phyloP scores from a whole-genome alignment of 2,797 vertebrate species.

The Aplochiton taeniatus region DNA sequence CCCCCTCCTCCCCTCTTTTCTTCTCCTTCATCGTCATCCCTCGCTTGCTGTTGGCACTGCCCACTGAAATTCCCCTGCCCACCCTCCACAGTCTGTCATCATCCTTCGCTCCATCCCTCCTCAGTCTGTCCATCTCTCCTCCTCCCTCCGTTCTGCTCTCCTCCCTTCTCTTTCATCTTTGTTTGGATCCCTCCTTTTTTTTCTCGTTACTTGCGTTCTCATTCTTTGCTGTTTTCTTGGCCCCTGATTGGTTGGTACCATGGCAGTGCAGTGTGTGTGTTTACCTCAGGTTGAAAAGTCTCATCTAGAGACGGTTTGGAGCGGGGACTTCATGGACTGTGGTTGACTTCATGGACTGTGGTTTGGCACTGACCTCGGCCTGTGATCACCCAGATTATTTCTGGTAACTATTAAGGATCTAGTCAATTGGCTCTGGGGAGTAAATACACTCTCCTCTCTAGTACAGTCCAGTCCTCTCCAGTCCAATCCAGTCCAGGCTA shows the following conservation, averaged over 20 bases:
- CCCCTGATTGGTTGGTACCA: neutral
- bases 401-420: too few relatives aligned
- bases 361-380: too few relatives aligned
- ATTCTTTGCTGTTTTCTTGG: conserved; percentile 13
- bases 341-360: too few relatives aligned
- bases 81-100: neutral
- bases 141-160: conserved; percentile 1
- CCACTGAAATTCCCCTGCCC: too few relatives aligned
- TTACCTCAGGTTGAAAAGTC: neutral
- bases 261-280: neutral
- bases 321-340: too few relatives aligned
- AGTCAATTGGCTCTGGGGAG: too few relatives aligned
- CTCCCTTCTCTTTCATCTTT: neutral
- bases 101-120: too few relatives aligned
- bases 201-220: conserved; percentile 10
- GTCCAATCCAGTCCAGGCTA: too few relatives aligned
- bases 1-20: neutral
- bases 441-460: too few relatives aligned
- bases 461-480: too few relatives aligned
- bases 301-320: too few relatives aligned
- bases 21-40: neutral
- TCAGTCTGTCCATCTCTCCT: neutral
- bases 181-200: conserved; percentile 4
- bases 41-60: neutral
- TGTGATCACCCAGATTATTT: too few relatives aligned